phyloP scores from a whole-genome alignment of 1,140 invertebrate genomes.

The Apis dorsata region DNA sequence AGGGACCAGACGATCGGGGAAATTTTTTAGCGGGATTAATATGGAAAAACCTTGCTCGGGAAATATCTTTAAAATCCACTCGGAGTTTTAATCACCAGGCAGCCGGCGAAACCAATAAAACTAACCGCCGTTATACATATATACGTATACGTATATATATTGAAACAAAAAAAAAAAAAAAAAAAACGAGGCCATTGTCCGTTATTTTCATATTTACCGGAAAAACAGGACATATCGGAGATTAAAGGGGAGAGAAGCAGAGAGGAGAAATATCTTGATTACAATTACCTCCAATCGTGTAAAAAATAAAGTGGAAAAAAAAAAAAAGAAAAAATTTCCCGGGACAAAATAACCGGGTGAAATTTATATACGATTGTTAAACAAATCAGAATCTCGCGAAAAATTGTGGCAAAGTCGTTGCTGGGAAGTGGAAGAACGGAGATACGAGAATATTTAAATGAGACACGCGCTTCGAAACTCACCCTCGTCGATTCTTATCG shows the following conservation, averaged over 20 bases:
- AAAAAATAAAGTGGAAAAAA: not conserved
- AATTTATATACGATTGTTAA: not conserved
- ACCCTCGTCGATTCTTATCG: not conserved
- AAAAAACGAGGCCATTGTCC: not conserved
- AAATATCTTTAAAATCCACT: conserved; percentile 26
- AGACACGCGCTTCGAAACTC: conserved; percentile 1
- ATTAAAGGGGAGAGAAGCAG: not conserved
- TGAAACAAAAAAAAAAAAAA: not conserved
- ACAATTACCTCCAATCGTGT: not conserved
- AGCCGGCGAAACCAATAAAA: conserved; percentile 13
- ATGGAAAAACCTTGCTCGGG: not conserved
- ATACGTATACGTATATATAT: not conserved
- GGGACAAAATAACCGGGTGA: too few relatives aligned
- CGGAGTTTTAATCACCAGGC: conserved; percentile 30
- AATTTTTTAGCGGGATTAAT: not conserved
- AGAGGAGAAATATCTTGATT: not conserved
- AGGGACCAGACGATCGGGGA: not conserved
- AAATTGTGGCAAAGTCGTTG: not conserved
- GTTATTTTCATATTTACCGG: conserved; percentile 9
- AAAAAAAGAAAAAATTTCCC: not conserved
- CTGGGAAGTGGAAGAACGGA: too few relatives aligned
- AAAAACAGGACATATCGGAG: not conserved
- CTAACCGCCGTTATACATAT: not conserved
- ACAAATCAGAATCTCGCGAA: not conserved
- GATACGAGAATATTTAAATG: not conserved